Base-by-base conservation (phyloP, 2,888 invertebrate species). In the Lasioglossum morio region DNA sequence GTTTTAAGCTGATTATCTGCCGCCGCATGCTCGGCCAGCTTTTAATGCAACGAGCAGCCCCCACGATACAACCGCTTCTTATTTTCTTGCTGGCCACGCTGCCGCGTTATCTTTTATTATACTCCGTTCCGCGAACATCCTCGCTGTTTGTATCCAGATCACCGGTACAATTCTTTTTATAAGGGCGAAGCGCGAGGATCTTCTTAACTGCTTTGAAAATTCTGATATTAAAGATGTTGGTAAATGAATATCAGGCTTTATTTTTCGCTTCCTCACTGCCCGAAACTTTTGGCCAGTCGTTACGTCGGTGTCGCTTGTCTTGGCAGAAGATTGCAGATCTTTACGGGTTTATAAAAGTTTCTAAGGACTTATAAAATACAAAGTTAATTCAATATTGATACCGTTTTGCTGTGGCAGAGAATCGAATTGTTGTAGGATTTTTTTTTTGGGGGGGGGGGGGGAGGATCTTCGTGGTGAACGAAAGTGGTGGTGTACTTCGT, bases 1-100 rank as follows among this genome's bases (percentile, higher is more conserved):
- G 94, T 93, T 94, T 94, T 93, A 94, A 93, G 89, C 92, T 92
- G 94, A 94, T 94, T 94, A 94, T 94, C 93, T 92, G 91, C 91
- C 84, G 88, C 89, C 85, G 84, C 80, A 23, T 63, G 69, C 77
- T 76, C 80, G 27, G 40, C 46, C 60, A 60, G 74, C 37, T 66
- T 43, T 72, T 75, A 88, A 92, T 90, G 88, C 90, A 86, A 92
- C 69, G 23, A 34, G n/a, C 23, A 12, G 66, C 66, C 66, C 30
- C 16, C 30, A 16, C 69, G 69, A 34, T 37, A 30, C 66, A 66
- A 16, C 23, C 23, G 69, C 23, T 69, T 37, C 69, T 69, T 69
- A 69, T 69, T 69, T 69, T 69, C 69, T 69, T 40, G n/a, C 37
- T 12, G 69, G 69, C 34, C 66, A 23, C 69, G 69, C 37, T 69